Percentiles rank a stretch among this genome's conserved stretches.
These are phyloP conservation scores for Pyxicephalus adspersus DNA, from an alignment of 2,113 vertebrate genomes.

Conservation along the genomic window DNA sequence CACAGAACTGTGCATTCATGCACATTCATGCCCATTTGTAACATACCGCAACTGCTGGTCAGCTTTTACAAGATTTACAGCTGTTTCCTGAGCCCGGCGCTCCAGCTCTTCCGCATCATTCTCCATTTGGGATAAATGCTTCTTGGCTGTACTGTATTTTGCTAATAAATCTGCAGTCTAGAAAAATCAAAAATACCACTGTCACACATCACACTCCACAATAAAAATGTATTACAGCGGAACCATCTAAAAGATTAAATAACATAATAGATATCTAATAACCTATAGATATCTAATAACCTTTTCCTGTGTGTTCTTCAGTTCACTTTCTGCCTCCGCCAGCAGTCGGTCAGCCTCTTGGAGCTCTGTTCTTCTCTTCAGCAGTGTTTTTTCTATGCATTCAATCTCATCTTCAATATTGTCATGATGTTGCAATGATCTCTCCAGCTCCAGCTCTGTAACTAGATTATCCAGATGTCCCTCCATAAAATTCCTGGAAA, in stretches of 20 bases:
- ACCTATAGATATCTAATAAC: constrained; percentile 66
- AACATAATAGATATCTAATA: neutral
- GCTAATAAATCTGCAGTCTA: constrained; percentile 75
- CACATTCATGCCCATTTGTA: too few species aligned
- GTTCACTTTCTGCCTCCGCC: constrained; percentile 78
- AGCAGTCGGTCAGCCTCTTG: constrained; percentile 81
- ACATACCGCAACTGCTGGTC: constrained; percentile 79
- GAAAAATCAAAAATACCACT: constrained; percentile 51
- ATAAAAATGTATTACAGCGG: neutral
- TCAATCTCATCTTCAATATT: constrained; percentile 73
- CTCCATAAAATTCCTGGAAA: constrained; percentile 69
- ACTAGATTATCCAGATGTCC: constrained; percentile 63
- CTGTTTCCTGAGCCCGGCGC: constrained; percentile 72
- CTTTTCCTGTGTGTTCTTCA: constrained; percentile 71
- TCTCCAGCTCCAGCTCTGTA: constrained; percentile 72
- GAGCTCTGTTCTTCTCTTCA: constrained; percentile 82
- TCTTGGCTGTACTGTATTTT: constrained; percentile 69
- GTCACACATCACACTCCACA: neutral
- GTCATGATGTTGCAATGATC: constrained; percentile 69
- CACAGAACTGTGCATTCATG: too few species aligned
- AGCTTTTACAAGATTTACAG: constrained; percentile 73
- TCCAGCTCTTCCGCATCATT: constrained; percentile 79
- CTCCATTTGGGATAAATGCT: constrained; percentile 66
- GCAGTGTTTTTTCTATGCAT: constrained; percentile 82
- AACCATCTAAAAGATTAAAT: neutral